A percentile compares a stretch with the other conserved stretches of the same genome.
Conservation (phyloP, 2,797 vertebrate genomes). For the Poeciliopsis infans region DNA sequence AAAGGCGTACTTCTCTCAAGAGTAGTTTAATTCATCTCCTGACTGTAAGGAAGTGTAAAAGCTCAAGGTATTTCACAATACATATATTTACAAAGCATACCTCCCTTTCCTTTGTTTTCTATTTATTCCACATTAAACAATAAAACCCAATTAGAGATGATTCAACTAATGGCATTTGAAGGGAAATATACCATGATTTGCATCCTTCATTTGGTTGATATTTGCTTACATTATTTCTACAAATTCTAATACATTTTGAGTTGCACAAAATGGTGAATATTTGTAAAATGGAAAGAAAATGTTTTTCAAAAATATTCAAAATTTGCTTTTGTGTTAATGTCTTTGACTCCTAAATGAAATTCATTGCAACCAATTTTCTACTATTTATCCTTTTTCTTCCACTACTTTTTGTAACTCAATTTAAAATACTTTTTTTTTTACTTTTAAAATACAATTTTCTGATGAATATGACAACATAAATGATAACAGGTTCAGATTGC, state of each 20-base stretch:
- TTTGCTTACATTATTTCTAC: not conserved
- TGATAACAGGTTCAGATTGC: not conserved
- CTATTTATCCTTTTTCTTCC: not conserved
- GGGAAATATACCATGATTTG: constrained; percentile 7
- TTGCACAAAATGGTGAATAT: not conserved
- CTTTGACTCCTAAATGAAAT: not conserved
- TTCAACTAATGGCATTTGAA: not conserved
- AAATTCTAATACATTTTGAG: not conserved
- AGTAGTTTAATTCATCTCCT: constrained; percentile 1
- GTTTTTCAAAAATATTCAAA: not conserved
- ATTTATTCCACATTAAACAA: constrained; percentile 11
- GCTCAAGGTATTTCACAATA: not conserved
- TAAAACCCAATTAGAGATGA: constrained; percentile 34
- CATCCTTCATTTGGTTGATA: not conserved
- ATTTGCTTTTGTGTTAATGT: not conserved
- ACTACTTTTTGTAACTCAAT: not conserved
- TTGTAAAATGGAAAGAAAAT: not conserved
- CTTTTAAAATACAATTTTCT: not conserved
- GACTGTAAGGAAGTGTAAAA: not conserved
- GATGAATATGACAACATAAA: not conserved
- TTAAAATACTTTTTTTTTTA: not conserved
- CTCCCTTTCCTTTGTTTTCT: not conserved
- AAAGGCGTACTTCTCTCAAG: not conserved
- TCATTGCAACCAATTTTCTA: not conserved
- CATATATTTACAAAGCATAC: not conserved